Base-by-base conservation (phyloP, 2,888 invertebrate species). In the Napeogenes inachia region DNA sequence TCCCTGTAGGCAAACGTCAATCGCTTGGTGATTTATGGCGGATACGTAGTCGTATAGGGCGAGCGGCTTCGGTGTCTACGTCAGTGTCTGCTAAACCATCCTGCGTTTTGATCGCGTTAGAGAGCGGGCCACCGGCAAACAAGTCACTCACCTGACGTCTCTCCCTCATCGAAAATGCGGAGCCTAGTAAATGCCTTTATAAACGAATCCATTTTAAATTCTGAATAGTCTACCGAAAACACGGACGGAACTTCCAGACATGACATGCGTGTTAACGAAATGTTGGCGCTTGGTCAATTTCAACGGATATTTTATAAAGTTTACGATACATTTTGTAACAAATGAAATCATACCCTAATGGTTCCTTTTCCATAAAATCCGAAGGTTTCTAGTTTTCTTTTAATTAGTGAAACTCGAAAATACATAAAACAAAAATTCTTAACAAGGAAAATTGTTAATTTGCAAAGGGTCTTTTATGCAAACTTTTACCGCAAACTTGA, bases 1-100 rank as follows among this genome's bases (percentile, higher is more conserved):
- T 89, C 89, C 88, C 88, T 73, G 87, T 88, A 87, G 88, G 87
- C 86, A 88, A 81, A 84, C 86, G 88, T 90, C 89, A 90, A 89
- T 90, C 88, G 85, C 80, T 67, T 73, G 77, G 84, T 89, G 89
- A 90, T 90, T 89, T 89, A 90, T 89, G 80, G 88, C 79, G 86
- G 83, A 82, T 79, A 82, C 80, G 79, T 73, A 75, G 42, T 42
- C 42, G 42, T 42, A 42, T 12, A 12, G 75, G 77, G 50, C 21
- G 50, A 42, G 60, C 57, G 55, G 60, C 42, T 57, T 64, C 58
- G 62, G 60, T 57, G 62, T 54, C 78, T 78, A 79, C 81, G 80
- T 80, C 83, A 77, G 79, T 81, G 81, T 81, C 83, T 83, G 79
- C 87, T 87, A 86, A 88, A 84, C 88, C 84, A 87, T 84, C 82